A percentile compares a stretch with the other conserved stretches of the same genome.
phyloP scores from a whole-genome alignment of 2,888 invertebrate genomes.

The Tetragnatha montana region DNA sequence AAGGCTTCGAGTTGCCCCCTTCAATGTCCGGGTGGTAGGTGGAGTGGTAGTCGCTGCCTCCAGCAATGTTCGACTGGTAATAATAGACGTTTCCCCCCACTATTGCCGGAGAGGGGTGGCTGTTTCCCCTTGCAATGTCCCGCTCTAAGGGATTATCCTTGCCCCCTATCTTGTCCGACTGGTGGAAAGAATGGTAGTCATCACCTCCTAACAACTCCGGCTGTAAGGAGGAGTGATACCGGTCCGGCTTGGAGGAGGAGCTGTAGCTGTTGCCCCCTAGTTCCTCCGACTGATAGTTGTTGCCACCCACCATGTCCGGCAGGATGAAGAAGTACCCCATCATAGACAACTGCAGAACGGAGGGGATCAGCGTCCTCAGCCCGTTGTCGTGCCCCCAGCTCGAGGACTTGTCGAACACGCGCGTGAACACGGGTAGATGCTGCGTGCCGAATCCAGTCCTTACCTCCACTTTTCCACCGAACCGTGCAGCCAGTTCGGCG shows the following conservation, averaged over 20 bases:
- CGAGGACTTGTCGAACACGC: constrained; percentile 88
- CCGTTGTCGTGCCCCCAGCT: constrained; percentile 82
- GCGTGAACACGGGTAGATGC: constrained; percentile 82
- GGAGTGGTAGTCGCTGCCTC: no score
- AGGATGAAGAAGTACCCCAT: constrained; percentile 84
- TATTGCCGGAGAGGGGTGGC: no score
- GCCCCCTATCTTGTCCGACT: not conserved
- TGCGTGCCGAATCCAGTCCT: constrained; percentile 85
- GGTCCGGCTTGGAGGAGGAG: no score
- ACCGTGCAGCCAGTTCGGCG: constrained; percentile 73
- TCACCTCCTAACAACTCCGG: no score
- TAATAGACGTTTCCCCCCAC: no score
- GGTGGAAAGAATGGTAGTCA: constrained; percentile 35
- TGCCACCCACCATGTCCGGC: constrained; percentile 84
- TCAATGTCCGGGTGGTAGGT: no score
- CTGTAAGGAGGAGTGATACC: no score
- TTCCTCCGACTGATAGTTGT: constrained; percentile 76
- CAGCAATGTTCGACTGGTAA: no score
- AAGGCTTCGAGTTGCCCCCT: no score
- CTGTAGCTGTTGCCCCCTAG: not conserved
- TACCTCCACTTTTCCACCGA: constrained; percentile 82
- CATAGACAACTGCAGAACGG: constrained; percentile 81
- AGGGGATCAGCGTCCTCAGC: constrained; percentile 83
- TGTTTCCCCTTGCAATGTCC: no score
- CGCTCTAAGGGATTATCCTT: no score